phyloP scores from a whole-genome alignment of 1,140 invertebrate genomes.

The Yoshiicerus persimilis region DNA sequence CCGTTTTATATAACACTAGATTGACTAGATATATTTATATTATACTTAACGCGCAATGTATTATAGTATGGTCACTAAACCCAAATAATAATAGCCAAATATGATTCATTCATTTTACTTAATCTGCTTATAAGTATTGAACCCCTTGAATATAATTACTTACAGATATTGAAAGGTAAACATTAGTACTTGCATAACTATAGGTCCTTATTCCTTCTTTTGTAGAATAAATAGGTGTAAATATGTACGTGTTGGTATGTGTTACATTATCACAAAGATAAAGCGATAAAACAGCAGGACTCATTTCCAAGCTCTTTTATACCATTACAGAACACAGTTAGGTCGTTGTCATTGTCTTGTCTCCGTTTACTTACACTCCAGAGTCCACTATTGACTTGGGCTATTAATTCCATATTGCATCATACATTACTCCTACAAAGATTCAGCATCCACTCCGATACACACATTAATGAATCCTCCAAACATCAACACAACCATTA shows the following conservation, averaged over 20 bases:
- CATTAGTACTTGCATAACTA: not conserved
- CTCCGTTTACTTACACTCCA: not conserved
- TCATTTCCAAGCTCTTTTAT: not conserved
- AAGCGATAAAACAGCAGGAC: conserved; percentile 7
- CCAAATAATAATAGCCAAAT: too few species aligned
- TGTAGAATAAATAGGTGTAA: not conserved
- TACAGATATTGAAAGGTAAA: not conserved
- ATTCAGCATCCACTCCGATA: not conserved
- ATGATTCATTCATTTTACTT: not conserved
- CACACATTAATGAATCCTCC: not conserved
- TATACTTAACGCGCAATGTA: too few species aligned
- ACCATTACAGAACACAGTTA: not conserved
- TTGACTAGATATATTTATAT: too few species aligned
- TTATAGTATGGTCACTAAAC: too few species aligned
- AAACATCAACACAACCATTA: not conserved
- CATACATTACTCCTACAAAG: not conserved
- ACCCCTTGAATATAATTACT: not conserved
- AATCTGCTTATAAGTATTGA: not conserved
- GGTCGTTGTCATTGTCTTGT: not conserved
- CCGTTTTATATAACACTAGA: too few species aligned
- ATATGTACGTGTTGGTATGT: not conserved
- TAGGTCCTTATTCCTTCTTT: not conserved
- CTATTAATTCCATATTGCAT: not conserved
- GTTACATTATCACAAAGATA: not conserved
- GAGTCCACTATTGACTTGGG: not conserved